A percentile compares a stretch with the other conserved stretches of the same genome.
phyloP scores from a whole-genome alignment of 2,888 invertebrate genomes.

The Camptogramma bilineatum region DNA sequence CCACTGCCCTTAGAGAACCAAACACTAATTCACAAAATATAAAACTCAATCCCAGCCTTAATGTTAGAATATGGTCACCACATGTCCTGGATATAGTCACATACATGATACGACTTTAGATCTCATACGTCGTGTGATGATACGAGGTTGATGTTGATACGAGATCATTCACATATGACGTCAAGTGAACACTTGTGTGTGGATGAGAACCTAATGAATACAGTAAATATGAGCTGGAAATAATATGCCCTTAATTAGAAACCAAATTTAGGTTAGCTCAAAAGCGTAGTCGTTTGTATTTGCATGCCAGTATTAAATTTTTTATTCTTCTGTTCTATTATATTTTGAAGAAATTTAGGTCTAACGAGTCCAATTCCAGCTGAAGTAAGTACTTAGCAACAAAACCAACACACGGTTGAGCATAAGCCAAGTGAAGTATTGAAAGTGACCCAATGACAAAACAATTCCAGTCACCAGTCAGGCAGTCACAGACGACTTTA shows the following conservation, averaged over 20 bases:
- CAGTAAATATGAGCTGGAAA: slow-evolving; percentile 41
- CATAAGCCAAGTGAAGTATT: slow-evolving; percentile 19
- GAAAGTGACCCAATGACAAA: slow-evolving; percentile 39
- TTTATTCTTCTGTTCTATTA: background rate
- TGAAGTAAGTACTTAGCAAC: slow-evolving; percentile 9
- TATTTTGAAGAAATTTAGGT: background rate
- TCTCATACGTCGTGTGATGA: background rate
- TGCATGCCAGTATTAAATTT: background rate
- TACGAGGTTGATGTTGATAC: slow-evolving; percentile 52
- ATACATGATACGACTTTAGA: slow-evolving; percentile 66
- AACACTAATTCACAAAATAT: slow-evolving; percentile 62
- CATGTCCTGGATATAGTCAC: slow-evolving; percentile 68
- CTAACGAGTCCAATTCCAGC: background rate
- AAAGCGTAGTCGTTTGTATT: background rate
- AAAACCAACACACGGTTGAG: slow-evolving; percentile 19
- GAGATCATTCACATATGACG: slow-evolving; percentile 65
- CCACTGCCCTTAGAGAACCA: slow-evolving; percentile 55
- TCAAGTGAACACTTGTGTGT: slow-evolving; percentile 61
- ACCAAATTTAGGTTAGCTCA: slow-evolving; percentile 2
- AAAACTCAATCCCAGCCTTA: slow-evolving; percentile 68
- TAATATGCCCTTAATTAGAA: slow-evolving; percentile 30
- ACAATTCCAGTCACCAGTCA: slow-evolving; percentile 32
- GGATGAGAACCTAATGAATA: slow-evolving; percentile 55
- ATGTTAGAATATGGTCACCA: slow-evolving; percentile 65
- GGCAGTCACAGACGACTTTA: slow-evolving; percentile 31